Percentiles rank a stretch among this genome's conserved stretches.
Evolutionary conservation across 2,888 invertebrate genomes (phyloP).

Genomic region (Achlya flavicornis): DNA sequence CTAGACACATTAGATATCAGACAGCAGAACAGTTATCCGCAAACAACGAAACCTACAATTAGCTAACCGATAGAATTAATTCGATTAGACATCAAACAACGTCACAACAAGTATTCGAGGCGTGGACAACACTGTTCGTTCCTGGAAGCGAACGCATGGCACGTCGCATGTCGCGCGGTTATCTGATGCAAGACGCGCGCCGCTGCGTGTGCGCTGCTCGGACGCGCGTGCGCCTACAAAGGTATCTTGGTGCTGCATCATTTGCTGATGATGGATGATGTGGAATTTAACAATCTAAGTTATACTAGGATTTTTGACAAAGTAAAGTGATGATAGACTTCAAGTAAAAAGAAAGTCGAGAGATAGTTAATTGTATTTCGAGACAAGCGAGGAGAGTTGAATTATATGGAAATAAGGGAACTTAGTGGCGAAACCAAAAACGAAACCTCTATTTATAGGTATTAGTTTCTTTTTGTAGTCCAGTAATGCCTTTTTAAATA

Average conservation of each 20-base stretch:
- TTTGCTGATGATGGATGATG: neutral
- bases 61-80: constrained; percentile 31
- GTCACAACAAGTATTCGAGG: constrained; percentile 48
- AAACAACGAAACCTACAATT: constrained; percentile 33
- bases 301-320: neutral
- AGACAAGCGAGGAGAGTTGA: too few species aligned
- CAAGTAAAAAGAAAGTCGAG: too few species aligned
- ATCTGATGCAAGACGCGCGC: constrained; percentile 62
- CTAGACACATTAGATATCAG: neutral
- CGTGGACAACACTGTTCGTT: constrained; percentile 30
- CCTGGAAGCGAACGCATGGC: constrained; percentile 40
- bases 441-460: too few species aligned
- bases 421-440: too few species aligned
- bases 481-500: neutral
- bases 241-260: constrained; percentile 15
- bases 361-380: too few species aligned
- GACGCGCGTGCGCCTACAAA: constrained; percentile 44
- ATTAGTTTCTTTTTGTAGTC: neutral
- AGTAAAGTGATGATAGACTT: neutral
- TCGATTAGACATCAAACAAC: constrained; percentile 29
- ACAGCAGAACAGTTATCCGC: constrained; percentile 17
- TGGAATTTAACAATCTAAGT: neutral
- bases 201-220: constrained; percentile 53
- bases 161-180: constrained; percentile 46
- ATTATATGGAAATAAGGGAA: too few species aligned